Evolutionary conservation across 2,888 invertebrate genomes (phyloP), one percentile per base, ranked within the genome.

Genomic region (Bombylius major): DNA sequence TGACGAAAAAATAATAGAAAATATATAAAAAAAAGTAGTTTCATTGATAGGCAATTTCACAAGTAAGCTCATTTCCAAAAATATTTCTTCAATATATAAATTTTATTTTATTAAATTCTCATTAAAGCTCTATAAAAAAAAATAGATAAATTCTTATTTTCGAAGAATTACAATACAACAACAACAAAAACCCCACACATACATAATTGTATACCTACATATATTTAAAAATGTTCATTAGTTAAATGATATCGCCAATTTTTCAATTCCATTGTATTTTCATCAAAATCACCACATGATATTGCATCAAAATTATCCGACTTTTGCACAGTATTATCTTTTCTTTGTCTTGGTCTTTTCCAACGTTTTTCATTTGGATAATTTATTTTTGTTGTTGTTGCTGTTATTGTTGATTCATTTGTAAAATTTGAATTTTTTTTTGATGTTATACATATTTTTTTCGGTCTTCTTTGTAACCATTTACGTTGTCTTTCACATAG

Each of bases 171-270:
- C 23, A 23, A 23, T 23, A 23, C 23, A 23, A 23, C 23, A 23
- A 23, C 23, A 23, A 23, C 1, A 23, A 23, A 23, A 23, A n/a
- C n/a, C n/a, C n/a, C 39, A 39, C 11, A 9, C 39, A 39, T 39
- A 13, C 11, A n/a, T n/a, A n/a, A n/a, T n/a, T n/a, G n/a, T n/a
- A n/a, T n/a, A n/a, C n/a, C n/a, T n/a, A n/a, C n/a, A n/a, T 14
- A 23, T 33, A 23, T 12, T 64, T 65, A 73, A 58, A 75, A 67
- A 62, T 71, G 70, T 62, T 73, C 70, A 67, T 71, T 72, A 58
- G 75, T 74, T 58, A 75, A 64, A 62, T 75, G 74, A 65, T 75
- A 74, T 62, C 71, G 69, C 75, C 75, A 75, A 67, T 75, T 73
- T 64, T 68, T 70, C 64, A 73, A 64, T 65, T 68, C 70, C 64